Conservation (phyloP, 2,888 invertebrate genomes). For the Meiosimyza decipiens region DNA sequence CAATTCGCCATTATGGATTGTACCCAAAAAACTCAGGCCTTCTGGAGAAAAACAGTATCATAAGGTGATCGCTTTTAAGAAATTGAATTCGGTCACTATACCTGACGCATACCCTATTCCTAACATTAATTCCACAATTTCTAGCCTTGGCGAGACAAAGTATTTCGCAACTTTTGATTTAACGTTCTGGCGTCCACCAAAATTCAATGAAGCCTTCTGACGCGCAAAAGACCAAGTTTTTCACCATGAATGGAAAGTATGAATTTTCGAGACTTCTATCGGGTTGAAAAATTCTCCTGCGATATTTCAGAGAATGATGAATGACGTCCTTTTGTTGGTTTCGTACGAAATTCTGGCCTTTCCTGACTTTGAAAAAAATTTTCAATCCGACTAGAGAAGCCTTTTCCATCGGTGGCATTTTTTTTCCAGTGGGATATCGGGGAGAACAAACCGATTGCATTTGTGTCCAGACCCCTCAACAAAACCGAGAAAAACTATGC, state of each 20-base stretch:
- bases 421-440: too few relatives aligned
- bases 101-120: constrained; percentile 45
- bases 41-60: constrained; percentile 43
- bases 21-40: constrained; percentile 40
- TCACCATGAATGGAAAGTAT: constrained; percentile 39
- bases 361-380: too few relatives aligned
- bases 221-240: too few relatives aligned
- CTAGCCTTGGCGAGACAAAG: constrained; percentile 44
- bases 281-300: constrained; percentile 37
- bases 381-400: too few relatives aligned
- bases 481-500: too few relatives aligned
- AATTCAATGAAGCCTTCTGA: constrained; percentile 34
- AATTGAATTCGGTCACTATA: constrained; percentile 44
- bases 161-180: constrained; percentile 46
- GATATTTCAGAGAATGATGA: constrained; percentile 38
- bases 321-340: too few relatives aligned
- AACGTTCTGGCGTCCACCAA: constrained; percentile 36
- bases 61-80: constrained; percentile 46
- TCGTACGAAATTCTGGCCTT: too few relatives aligned
- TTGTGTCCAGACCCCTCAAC: too few relatives aligned
- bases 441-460: too few relatives aligned
- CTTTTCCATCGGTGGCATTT: too few relatives aligned
- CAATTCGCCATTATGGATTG: too few relatives aligned
- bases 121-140: constrained; percentile 42
- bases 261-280: constrained; percentile 21